Base-by-base conservation (phyloP, 2,797 vertebrate species). In the Taenioides sp. region DNA sequence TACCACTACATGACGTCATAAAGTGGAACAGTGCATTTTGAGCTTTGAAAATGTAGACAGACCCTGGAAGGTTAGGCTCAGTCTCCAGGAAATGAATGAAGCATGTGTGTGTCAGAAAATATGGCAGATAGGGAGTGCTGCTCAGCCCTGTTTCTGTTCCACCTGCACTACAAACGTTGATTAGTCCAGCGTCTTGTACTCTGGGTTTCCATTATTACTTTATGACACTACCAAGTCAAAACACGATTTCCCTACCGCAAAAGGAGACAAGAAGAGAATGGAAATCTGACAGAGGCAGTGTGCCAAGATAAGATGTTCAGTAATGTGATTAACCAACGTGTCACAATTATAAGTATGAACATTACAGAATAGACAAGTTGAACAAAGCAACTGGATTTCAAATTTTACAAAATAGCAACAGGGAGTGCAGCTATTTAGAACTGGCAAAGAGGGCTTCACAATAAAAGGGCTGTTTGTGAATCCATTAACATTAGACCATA, bases 141-240 rank as follows among this genome's bases (percentile, higher is more conserved):
- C 78, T 83, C 69, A 59, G 31, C 52, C n/a, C 43, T 5, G 11
- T 74, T 79, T 60, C 73, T 25, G 43, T 50, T 73, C 40, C 10
- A 23, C 49, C 0, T 12, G 22, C 61, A 67, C 73, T 70, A 40
- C 52, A 76, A 77, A 75, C 61, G 57, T 65, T 80, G 57, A 55
- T 73, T 66, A 69, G 1, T 3, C 65, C 50, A 27, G 70, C 60
- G 58, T 74, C 68, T 37, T 23, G 63, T 67, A 72, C 78, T 75
- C 50, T 76, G 75, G 64, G 54, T 31, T 81, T 84, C 75, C 17
- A 27, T 59, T 55, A 69, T 81, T 75, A 75, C 69, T 85, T 77
- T 74, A 84, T 74, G 47, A 72, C 79, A 75, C 49, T 59, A 62
- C 59, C 18, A 25, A 72, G 77, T 75, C 67, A 71, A 23, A 69